Conservation (phyloP, 2,113 vertebrate species). For the Apodemus sylvaticus region DNA sequence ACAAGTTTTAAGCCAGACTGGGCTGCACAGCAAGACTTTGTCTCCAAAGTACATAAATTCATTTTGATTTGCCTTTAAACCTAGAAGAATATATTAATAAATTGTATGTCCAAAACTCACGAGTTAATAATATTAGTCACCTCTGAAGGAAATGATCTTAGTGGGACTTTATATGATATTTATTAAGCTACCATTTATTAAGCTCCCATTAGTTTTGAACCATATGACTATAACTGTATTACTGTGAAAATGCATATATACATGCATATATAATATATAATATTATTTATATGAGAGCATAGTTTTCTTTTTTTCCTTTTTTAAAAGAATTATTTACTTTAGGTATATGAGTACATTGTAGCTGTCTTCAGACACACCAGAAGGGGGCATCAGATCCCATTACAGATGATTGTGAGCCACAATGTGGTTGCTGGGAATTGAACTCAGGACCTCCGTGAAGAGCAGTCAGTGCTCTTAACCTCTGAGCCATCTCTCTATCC, state of each 20-base stretch:
- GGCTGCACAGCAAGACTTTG: not conserved
- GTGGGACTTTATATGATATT: not conserved
- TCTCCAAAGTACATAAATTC: not conserved
- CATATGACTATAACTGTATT: not conserved
- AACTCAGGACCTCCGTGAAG: too few relatives aligned
- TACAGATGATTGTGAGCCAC: too few relatives aligned
- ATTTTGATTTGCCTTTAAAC: conserved; percentile 5
- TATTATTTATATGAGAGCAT: not conserved
- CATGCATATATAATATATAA: not conserved
- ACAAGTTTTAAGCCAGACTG: not conserved
- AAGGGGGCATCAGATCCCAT: too few relatives aligned
- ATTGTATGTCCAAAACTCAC: not conserved
- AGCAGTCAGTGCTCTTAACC: too few relatives aligned
- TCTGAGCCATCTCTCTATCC: too few relatives aligned
- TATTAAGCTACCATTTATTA: conserved; percentile 16
- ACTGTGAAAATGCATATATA: not conserved
- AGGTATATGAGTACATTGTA: too few relatives aligned
- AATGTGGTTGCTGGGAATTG: too few relatives aligned
- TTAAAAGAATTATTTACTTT: too few relatives aligned
- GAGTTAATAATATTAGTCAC: not conserved
- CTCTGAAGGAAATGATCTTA: not conserved
- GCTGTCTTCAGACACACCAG: too few relatives aligned
- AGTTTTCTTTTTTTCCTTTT: too few relatives aligned
- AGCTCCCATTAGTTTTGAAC: conserved; percentile 47
- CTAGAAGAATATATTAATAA: not conserved